A percentile compares a stretch with the other conserved stretches of the same genome.
Conservation (phyloP, 1,140 invertebrate species). For the Stenopsyche tienmushanensis region DNA sequence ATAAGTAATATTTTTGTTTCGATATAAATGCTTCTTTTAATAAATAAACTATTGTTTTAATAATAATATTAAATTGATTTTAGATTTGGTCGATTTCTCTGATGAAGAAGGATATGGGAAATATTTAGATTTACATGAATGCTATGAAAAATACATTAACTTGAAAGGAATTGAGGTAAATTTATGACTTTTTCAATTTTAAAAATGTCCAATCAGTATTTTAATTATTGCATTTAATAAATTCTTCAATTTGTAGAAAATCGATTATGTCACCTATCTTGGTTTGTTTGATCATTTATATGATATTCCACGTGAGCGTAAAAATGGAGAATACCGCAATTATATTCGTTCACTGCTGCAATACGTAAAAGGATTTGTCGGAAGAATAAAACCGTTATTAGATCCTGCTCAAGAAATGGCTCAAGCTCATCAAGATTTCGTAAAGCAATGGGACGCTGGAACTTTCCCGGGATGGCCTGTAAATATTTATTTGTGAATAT, state of each 20-base stretch:
- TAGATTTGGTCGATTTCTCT: constrained; percentile 92
- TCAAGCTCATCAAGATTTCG: constrained; percentile 79
- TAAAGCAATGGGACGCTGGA: constrained; percentile 84
- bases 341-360: constrained; percentile 84
- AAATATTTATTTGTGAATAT: constrained; percentile 46
- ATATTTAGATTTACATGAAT: constrained; percentile 97
- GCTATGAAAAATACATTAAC: constrained; percentile 95
- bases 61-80: constrained; percentile 39
- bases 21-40: constrained; percentile 5
- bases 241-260: constrained; percentile 65
- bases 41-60: constrained; percentile 5
- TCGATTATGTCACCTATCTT: constrained; percentile 96
- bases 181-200: constrained; percentile 7
- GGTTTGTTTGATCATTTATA: constrained; percentile 94
- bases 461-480: constrained; percentile 93
- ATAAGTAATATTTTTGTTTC: constrained; percentile 51
- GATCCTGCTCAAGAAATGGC: constrained; percentile 82
- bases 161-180: constrained; percentile 91
- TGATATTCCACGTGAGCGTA: constrained; percentile 93
- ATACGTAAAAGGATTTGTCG: constrained; percentile 86
- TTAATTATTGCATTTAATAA: background rate
- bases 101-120: constrained; percentile 99
- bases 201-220: background rate
- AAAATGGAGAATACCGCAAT: constrained; percentile 89
- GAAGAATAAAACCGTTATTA: constrained; percentile 86